These are phyloP conservation scores for Cynodonichthys magdalenae DNA, from an alignment of 2,797 vertebrate species.

Conservation along the genomic window DNA sequence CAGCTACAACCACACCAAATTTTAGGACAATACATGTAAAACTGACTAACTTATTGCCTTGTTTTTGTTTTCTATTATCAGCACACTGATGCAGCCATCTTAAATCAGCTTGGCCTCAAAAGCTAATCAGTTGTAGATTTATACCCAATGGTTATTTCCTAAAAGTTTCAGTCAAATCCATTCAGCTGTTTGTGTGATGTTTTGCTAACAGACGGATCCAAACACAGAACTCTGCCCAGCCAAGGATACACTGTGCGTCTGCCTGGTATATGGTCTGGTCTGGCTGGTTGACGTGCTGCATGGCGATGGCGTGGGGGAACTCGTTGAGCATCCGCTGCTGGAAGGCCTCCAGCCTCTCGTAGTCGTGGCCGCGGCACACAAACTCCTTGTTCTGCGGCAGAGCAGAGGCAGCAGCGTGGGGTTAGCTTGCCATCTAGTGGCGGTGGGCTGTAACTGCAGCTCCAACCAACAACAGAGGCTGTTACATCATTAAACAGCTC, in stretches of 20 bases:
- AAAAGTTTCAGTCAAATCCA: too few relatives aligned
- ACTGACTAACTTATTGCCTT: too few relatives aligned
- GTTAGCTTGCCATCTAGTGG: constrained; percentile 82
- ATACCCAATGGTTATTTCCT: too few relatives aligned
- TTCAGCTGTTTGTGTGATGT: too few relatives aligned
- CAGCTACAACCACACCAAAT: too few relatives aligned
- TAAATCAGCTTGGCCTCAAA: too few relatives aligned
- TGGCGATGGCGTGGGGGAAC: constrained; percentile 96
- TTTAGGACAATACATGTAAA: too few relatives aligned
- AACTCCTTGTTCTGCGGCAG: constrained; percentile 93
- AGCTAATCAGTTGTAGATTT: too few relatives aligned
- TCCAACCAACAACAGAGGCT: constrained; percentile 23
- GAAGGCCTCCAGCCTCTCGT: constrained; percentile 95
- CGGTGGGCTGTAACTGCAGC: constrained; percentile 16
- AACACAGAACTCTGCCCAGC: background rate
- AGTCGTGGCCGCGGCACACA: constrained; percentile 96
- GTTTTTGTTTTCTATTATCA: too few relatives aligned
- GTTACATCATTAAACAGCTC: constrained; percentile 69
- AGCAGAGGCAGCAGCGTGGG: constrained; percentile 13
- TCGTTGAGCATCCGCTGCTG: constrained; percentile 96
- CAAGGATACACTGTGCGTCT: constrained; percentile 96
- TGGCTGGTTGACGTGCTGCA: constrained; percentile 98
- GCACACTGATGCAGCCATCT: too few relatives aligned
- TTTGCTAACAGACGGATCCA: too few relatives aligned
- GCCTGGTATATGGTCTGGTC: constrained; percentile 99